Conservation (phyloP, 2,888 invertebrate genomes). For the Drosophila leonis region DNA sequence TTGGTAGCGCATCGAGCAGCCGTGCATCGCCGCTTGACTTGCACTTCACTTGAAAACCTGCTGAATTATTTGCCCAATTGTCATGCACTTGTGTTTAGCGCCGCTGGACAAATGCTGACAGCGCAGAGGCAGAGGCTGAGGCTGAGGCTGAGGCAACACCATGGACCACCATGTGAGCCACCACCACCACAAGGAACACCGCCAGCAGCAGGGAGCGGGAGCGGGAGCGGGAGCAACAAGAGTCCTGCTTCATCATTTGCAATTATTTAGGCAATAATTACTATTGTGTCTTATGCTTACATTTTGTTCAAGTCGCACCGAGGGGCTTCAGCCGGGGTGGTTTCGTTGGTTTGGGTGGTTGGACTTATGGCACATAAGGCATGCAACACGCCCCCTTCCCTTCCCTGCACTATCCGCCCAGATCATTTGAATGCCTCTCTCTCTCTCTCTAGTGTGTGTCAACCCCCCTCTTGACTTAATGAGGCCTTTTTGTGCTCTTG, state of each 20-base stretch:
- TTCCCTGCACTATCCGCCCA: constrained; percentile 44
- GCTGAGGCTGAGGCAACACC: constrained; percentile 23
- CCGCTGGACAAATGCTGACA: constrained; percentile 60
- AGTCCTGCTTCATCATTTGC: constrained; percentile 74
- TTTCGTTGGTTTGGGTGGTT: neutral
- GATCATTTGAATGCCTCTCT: constrained; percentile 23
- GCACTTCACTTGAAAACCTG: constrained; percentile 36
- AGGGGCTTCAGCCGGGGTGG: neutral
- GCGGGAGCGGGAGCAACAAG: constrained; percentile 31
- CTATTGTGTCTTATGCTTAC: constrained; percentile 84
- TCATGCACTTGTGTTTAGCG: constrained; percentile 64
- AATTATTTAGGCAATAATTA: constrained; percentile 84
- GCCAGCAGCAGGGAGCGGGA: constrained; percentile 16
- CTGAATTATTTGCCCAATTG: constrained; percentile 58
- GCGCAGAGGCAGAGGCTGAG: neutral
- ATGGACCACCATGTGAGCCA: constrained; percentile 63
- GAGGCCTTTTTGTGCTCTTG: constrained; percentile 82
- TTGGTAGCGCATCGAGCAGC: constrained; percentile 14
- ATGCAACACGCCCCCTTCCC: constrained; percentile 45
- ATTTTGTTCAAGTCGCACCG: constrained; percentile 52
- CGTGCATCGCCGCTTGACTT: constrained; percentile 1
- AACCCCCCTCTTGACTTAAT: constrained; percentile 81
- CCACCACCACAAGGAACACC: constrained; percentile 31
- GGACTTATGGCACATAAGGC: constrained; percentile 41
- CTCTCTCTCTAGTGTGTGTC: constrained; percentile 35